phyloP scores from a whole-genome alignment of 2,888 invertebrate genomes.

The Ophion costatus region DNA sequence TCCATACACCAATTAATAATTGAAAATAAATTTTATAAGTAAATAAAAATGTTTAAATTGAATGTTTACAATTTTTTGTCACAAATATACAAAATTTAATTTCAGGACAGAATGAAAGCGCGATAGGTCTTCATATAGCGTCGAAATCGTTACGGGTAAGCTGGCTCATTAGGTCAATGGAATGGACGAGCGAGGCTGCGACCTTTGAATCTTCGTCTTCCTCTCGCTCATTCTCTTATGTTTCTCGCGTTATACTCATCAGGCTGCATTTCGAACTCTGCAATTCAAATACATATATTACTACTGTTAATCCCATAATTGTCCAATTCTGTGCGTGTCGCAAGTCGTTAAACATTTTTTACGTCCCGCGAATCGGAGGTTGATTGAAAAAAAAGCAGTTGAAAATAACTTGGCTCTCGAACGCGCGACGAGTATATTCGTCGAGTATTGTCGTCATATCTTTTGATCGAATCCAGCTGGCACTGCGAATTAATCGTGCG shows the following conservation, averaged over 20 bases:
- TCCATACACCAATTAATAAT: no score
- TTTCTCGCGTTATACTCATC: slow-evolving; percentile 15
- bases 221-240: slow-evolving; percentile 21
- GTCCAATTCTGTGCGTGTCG: slow-evolving; percentile 7
- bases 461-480: slow-evolving; percentile 12
- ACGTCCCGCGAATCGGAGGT: neutral
- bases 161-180: slow-evolving; percentile 44
- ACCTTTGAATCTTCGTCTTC: slow-evolving; percentile 41
- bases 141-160: slow-evolving; percentile 1
- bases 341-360: slow-evolving; percentile 9
- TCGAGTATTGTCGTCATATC: neutral
- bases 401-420: neutral
- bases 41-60: no score
- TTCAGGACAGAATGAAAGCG: slow-evolving; percentile 11
- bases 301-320: slow-evolving; percentile 30
- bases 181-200: slow-evolving; percentile 38
- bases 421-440: neutral
- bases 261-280: neutral
- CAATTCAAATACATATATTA: neutral
- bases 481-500: neutral
- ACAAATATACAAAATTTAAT: no score
- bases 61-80: no score
- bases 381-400: neutral
- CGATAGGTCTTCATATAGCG: slow-evolving; percentile 23
- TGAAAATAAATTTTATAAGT: no score